Evolutionary conservation across 1,140 invertebrate genomes (phyloP), one percentile per base, ranked within the genome.

Genomic region (Drosophila setifemur): DNA sequence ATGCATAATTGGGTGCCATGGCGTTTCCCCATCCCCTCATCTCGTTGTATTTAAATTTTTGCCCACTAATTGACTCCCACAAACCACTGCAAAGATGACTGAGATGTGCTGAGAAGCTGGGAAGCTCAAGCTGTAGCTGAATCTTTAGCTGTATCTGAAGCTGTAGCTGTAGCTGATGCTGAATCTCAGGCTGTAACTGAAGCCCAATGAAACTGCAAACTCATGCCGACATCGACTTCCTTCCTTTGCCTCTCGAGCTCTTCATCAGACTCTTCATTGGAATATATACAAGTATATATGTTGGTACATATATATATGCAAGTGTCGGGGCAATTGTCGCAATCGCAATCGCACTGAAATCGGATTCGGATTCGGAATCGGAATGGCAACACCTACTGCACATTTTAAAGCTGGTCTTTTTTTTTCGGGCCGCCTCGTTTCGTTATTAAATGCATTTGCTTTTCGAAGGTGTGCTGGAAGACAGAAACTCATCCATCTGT

Each of bases 51-150:
- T 66, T 60, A 49, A 48, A 63, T 75, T 53, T 33, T 74, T 74
- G 60, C 79, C 70, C 71, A 75, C 81, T 85, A 85, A 85, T 85
- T 85, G 81, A 86, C 81, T 86, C 81, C 81, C 81, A 85, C 76
- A 72, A 71, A 58, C 33, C 5, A 35, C 33, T 14, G 33, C 5
- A 12, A 37, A 37, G 33, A 37, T 37, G 33, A 37, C 16, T 12
- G n/a, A n/a, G n/a, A n/a, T n/a, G n/a, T n/a, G 31, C 31, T 5
- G 33, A 37, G 14, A 37, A 6, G n/a, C n/a, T n/a, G n/a, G n/a
- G 14, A 19, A 58, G 23, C 11, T 45, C 40, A 45, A 42, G 29
- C 40, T 35, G 58, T 19, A 26, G 18, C 35, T 40, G 25, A 49
- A 47, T n/a, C n/a, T n/a, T n/a, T n/a, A n/a, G 40, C n/a, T 49